phyloP scores from a whole-genome alignment of 2,797 vertebrate genomes.

The Parauchenoglanis punctatus region DNA sequence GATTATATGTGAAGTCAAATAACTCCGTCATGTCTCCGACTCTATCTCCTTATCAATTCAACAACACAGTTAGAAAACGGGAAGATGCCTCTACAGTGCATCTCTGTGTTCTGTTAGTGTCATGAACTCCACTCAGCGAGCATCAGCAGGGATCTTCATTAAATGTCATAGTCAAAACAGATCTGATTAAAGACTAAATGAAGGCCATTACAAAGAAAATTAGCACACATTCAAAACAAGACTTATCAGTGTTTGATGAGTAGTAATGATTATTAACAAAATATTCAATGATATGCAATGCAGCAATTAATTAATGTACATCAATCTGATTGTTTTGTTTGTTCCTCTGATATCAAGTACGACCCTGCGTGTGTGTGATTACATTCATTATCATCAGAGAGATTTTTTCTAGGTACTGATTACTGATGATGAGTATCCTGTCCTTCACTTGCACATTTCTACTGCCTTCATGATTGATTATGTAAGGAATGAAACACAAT shows the following conservation, averaged over 20 bases:
- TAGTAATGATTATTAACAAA: constrained; percentile 22
- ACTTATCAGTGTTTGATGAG: constrained; percentile 42
- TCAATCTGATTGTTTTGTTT: constrained; percentile 37
- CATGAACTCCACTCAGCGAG: constrained; percentile 1
- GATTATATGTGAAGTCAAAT: neutral
- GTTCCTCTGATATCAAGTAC: constrained; percentile 7
- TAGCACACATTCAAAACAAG: constrained; percentile 12
- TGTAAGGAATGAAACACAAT: neutral
- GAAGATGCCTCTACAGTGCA: neutral
- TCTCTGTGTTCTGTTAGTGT: constrained; percentile 34
- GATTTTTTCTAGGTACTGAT: neutral
- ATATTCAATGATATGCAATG: constrained; percentile 31
- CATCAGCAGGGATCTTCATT: constrained; percentile 44
- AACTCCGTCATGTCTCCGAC: neutral
- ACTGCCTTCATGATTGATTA: neutral
- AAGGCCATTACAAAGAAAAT: constrained; percentile 46
- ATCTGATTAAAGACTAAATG: constrained; percentile 44
- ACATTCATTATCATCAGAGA: constrained; percentile 19
- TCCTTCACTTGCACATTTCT: neutral
- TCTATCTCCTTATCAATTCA: neutral
- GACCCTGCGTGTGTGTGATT: neutral
- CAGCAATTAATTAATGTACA: constrained; percentile 27
- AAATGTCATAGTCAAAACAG: constrained; percentile 51
- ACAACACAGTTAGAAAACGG: constrained; percentile 1
- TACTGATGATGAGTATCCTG: constrained; percentile 3